Conservation (phyloP, 2,113 vertebrate species). For the Trichechus manatus region DNA sequence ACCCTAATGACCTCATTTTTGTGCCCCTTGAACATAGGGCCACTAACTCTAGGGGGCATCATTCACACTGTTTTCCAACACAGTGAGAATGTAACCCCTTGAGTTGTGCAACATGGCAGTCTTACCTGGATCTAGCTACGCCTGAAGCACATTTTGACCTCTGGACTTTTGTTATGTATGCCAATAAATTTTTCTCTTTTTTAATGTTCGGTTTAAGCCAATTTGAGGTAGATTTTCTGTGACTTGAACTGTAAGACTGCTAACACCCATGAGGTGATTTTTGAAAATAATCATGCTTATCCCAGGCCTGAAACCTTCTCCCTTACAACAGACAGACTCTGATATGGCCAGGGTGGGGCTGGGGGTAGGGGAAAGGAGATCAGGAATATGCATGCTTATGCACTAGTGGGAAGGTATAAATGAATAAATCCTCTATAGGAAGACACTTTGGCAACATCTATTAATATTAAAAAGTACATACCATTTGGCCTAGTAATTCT, state of each 20-base stretch:
- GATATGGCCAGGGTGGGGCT: neutral
- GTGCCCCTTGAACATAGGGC: neutral
- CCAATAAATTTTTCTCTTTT: neutral
- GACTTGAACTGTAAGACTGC: neutral
- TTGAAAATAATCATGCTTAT: neutral
- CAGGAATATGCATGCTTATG: neutral
- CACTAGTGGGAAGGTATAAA: neutral
- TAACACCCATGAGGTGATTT: neutral
- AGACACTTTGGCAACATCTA: neutral
- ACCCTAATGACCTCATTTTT: neutral
- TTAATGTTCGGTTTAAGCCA: neutral
- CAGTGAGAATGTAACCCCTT: neutral
- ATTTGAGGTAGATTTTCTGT: constrained; percentile 30
- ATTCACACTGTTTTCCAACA: neutral
- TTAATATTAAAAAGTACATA: neutral
- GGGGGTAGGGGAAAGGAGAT: neutral
- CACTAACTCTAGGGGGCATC: too few species aligned
- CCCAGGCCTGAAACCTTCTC: neutral
- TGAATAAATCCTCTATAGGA: neutral
- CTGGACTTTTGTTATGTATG: neutral
- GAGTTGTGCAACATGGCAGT: accelerated
- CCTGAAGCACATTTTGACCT: neutral
- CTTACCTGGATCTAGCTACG: neutral
- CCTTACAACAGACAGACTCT: neutral
- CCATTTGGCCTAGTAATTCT: constrained; percentile 7